phyloP scores from a whole-genome alignment of 2,888 invertebrate species.

The Rhorus exstirpatorius region DNA sequence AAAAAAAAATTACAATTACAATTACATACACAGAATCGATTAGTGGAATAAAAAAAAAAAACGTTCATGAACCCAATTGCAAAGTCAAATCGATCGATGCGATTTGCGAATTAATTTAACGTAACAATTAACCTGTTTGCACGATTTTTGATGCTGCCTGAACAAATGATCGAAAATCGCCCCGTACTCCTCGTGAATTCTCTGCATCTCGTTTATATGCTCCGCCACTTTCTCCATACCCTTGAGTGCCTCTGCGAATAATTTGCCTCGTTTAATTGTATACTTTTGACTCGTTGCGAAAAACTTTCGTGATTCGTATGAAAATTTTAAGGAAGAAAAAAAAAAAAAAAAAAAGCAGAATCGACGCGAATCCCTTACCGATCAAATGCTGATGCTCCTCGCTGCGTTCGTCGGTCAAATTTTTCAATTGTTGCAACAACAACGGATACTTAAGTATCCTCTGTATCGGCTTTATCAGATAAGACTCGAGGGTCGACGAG shows the following conservation, averaged over 20 bases:
- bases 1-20: too few species aligned
- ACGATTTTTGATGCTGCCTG: conserved; percentile 97
- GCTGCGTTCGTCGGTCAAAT: conserved; percentile 96
- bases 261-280: neutral
- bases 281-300: neutral
- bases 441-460: conserved; percentile 99
- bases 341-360: conserved; percentile 6
- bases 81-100: conserved; percentile 18
- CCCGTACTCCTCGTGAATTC: conserved; percentile 99
- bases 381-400: conserved; percentile 98
- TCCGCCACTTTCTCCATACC: conserved; percentile 99
- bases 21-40: too few species aligned
- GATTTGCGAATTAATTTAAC: neutral
- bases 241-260: conserved; percentile 94
- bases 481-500: conserved; percentile 98
- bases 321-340: neutral
- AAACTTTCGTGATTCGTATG: neutral
- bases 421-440: conserved; percentile 96
- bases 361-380: conserved; percentile 90
- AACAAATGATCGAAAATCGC: conserved; percentile 99
- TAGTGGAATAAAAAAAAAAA: too few species aligned
- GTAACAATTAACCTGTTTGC: conserved; percentile 92
- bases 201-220: conserved; percentile 99
- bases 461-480: conserved; percentile 99
- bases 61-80: too few species aligned